Evolutionary conservation across 2,888 invertebrate genomes (phyloP), one percentile per base, ranked within the genome.

Genomic region (Limnephilus marmoratus): DNA sequence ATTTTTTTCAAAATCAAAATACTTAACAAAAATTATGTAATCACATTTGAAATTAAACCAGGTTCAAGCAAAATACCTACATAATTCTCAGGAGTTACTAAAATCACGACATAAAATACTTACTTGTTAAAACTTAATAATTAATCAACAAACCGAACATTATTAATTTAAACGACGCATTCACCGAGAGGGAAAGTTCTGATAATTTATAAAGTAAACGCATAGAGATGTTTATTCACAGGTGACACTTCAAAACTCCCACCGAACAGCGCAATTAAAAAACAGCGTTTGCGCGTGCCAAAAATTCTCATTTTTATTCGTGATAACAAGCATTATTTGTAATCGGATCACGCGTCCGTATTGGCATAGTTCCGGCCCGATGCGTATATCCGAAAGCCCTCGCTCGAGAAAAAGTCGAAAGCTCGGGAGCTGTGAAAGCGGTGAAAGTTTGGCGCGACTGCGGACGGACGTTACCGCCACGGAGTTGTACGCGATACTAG

Each of bases 401-500:
- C 90, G 49, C 83, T 82, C 53, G 82, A 49, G 31, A 49, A 31
- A 49, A 53, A 85, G 85, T 90, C 90, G 90, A 85, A 85, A 90
- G 90, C 90, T 68, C 68, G 68, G 68, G 68, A 68, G 68, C 7
- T 90, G n/a, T 68, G 68, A 68, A 41, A 82, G 80, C 49, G 1
- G 82, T 81, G 82, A 83, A 68, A 68, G 68, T 24, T 68, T 24
- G 68, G 24, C 68, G 68, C 68, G 68, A 68, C 68, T 37, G 87
- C 87, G 88, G 87, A 49, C 90, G 53, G 90, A 68, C 68, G 90
- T 85, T 86, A 49, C 88, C 93, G 87, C 92, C 85, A 81, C 93
- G 93, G 93, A 90, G 90, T 90, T 90, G 91, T 89, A 81, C 92
- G 93, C 90, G 90, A 90, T 90, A 93, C 93, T 93, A 85, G 88